These are phyloP conservation scores for Elgonia sp. DNA, from an alignment of 2,888 invertebrate genomes.

Conservation along the genomic window DNA sequence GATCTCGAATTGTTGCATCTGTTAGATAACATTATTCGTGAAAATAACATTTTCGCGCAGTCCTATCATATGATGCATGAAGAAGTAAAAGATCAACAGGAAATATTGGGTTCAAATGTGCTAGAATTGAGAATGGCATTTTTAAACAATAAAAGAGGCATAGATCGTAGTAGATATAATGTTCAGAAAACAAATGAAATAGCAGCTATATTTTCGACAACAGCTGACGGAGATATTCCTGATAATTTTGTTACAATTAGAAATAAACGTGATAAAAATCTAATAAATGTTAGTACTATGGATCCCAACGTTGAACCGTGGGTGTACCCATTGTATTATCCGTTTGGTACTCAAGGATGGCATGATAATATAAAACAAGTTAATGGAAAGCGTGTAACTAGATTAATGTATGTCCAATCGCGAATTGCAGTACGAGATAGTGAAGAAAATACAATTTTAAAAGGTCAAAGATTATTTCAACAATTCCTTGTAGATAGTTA, in stretches of 20 bases:
- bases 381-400: slow-evolving; percentile 17
- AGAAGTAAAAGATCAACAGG: too few relatives aligned
- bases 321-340: slow-evolving; percentile 71
- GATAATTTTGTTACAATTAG: slow-evolving; percentile 74
- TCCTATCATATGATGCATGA: too few relatives aligned
- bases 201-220: slow-evolving; percentile 75
- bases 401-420: slow-evolving; percentile 7
- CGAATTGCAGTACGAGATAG: slow-evolving; percentile 16
- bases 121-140: too few relatives aligned
- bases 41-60: too few relatives aligned
- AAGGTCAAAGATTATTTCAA: slow-evolving; percentile 19
- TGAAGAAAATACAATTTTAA: slow-evolving; percentile 7
- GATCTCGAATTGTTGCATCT: too few relatives aligned
- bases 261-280: slow-evolving; percentile 60
- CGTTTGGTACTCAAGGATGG: slow-evolving; percentile 68
- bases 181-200: slow-evolving; percentile 76
- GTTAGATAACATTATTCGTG: too few relatives aligned
- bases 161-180: slow-evolving; percentile 64
- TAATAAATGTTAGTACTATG: slow-evolving; percentile 51
- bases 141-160: too few relatives aligned
- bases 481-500: too few relatives aligned
- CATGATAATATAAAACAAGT: slow-evolving; percentile 35
- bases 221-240: slow-evolving; percentile 77
- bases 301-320: slow-evolving; percentile 27
- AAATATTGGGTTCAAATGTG: too few relatives aligned